Evolutionary conservation across 2,113 vertebrate genomes (phyloP).

Genomic region (Paratilapia polleni): DNA sequence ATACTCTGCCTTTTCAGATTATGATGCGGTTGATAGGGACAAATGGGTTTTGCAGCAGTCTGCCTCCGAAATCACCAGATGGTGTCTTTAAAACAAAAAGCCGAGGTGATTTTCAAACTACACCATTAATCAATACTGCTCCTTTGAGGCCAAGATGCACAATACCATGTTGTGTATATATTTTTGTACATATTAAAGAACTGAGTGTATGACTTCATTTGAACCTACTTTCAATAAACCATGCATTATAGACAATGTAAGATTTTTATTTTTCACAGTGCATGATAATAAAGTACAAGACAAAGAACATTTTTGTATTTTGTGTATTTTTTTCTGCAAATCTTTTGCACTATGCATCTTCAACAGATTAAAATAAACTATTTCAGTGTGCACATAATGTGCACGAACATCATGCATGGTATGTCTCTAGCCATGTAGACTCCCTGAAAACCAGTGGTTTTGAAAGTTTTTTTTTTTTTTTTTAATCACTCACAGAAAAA

Average conservation of each 20-base stretch:
- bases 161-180: background rate
- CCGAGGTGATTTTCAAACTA: background rate
- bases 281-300: background rate
- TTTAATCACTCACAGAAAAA: background rate
- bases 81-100: background rate
- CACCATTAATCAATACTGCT: too few relatives aligned
- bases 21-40: background rate
- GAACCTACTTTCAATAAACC: background rate
- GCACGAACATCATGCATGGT: background rate
- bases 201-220: background rate
- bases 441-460: accelerated
- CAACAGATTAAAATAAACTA: background rate
- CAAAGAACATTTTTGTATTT: background rate
- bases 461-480: background rate
- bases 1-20: background rate
- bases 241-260: background rate
- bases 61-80: background rate
- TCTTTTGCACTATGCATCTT: background rate
- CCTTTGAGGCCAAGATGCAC: background rate
- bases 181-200: background rate
- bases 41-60: background rate
- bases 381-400: background rate
- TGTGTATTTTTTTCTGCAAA: background rate
- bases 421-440: background rate
- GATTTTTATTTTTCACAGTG: background rate